Evolutionary conservation across 2,797 vertebrate genomes (phyloP).

Genomic region (Rhyacichthys aspro): DNA sequence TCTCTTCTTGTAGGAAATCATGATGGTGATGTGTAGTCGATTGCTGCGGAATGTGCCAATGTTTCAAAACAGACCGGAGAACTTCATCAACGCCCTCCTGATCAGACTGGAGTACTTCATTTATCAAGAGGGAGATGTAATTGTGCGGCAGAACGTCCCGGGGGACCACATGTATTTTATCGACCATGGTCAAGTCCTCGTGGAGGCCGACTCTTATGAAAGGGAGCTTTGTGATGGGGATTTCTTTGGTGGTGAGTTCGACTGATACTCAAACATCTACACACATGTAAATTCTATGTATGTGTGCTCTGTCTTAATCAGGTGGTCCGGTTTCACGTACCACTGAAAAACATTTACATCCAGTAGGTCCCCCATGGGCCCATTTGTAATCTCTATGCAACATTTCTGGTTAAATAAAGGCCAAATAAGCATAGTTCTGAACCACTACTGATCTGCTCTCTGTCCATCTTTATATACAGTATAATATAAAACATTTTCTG

Average conservation of each 20-base stretch:
- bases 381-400: too few species aligned
- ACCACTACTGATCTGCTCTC: too few species aligned
- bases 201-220: conserved; percentile 66
- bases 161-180: conserved; percentile 80
- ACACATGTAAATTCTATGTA: too few species aligned
- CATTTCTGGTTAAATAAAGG: too few species aligned
- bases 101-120: conserved; percentile 68
- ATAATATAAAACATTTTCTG: too few species aligned
- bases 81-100: conserved; percentile 70
- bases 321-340: too few species aligned
- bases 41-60: conserved; percentile 71
- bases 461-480: too few species aligned
- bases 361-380: too few species aligned
- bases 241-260: conserved; percentile 75
- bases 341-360: too few species aligned
- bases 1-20: conserved; percentile 64
- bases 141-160: conserved; percentile 50
- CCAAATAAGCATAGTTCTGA: too few species aligned
- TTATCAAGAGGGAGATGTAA: conserved; percentile 70
- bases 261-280: too few species aligned
- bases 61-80: conserved; percentile 69
- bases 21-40: conserved; percentile 63
- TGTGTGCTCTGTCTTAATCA: too few species aligned
- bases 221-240: conserved; percentile 76
- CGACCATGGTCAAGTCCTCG: conserved; percentile 69